These are phyloP conservation scores for Drosophila bunnanda DNA, from an alignment of 2,888 invertebrate species.

Conservation along the genomic window DNA sequence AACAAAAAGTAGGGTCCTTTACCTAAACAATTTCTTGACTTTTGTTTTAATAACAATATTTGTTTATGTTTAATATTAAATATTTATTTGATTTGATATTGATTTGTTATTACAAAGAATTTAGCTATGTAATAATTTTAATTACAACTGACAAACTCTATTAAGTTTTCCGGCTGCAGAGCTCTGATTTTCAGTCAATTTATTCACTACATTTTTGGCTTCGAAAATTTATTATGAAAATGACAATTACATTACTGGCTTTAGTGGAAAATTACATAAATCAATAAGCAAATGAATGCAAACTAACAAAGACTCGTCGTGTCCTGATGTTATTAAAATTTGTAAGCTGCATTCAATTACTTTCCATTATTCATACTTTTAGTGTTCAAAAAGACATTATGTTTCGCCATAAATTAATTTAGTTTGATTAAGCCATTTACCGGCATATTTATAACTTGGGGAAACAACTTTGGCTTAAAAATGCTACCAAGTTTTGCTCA, in stretches of 20 bases:
- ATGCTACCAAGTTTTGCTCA: conserved; percentile 20
- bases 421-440: background rate
- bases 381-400: background rate
- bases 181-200: conserved; percentile 1
- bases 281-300: background rate
- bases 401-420: background rate
- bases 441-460: background rate
- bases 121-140: background rate
- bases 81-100: background rate
- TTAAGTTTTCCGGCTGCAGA: conserved; percentile 2
- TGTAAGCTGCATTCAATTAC: background rate
- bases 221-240: background rate
- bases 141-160: conserved; percentile 31
- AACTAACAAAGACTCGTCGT: background rate
- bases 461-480: conserved; percentile 3
- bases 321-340: background rate
- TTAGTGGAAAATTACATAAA: background rate
- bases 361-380: background rate
- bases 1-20: background rate
- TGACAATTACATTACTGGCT: conserved; percentile 1
- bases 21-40: background rate
- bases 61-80: too few species aligned
- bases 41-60: background rate
- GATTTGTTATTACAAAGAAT: background rate
- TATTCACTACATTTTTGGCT: background rate